Base-by-base conservation (phyloP, 2,797 vertebrate species). In the Poeciliopsis turneri region DNA sequence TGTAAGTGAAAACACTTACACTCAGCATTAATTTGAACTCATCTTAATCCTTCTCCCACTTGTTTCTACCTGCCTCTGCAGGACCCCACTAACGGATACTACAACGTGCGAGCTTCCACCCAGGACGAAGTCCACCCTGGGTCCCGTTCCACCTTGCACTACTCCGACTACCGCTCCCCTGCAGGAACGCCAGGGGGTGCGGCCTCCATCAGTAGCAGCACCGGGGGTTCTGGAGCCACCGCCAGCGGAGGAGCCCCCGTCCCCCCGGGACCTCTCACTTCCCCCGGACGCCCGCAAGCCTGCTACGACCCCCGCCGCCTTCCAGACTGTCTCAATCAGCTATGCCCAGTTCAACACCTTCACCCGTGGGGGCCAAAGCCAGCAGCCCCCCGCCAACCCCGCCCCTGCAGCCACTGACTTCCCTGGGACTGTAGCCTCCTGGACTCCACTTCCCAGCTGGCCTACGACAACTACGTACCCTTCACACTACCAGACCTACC, bases 11-110 rank as follows among this genome's bases (percentile, higher is more conserved):
- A 51, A 51, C 49, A 51, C 47, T 51, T 11, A 11, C 8, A n/a
- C 9, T 23, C 51, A 11, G 9, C 13, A 61, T 61, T 61, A 33
- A 61, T 61, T 57, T 41, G 11, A 69, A 69, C 25, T 6, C 39
- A 69, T n/a, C 23, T n/a, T n/a, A 69, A 43, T 36, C 36, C 11
- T 69, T 25, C 13, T 69, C n/a, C 51, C 76, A 3, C 83, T 6
- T 84, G 13, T 78, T 33, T 61, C 55, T 49, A n/a, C 68, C 18
- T 69, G 33, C 81, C 36, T 76, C 23, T 76, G 1, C 88, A 98
- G 98, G 98, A 98, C 88, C 98, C 98, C 10, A 98, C 98, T 46
- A 99, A 99, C 0, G 98, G 98, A 85, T 99, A 99, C 94, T 99
- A 99, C 93, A 99, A 99, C 0, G 98, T 99, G 2, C 96, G 98